Percentiles rank a stretch among this genome's conserved stretches.
Evolutionary conservation across 2,888 invertebrate species (phyloP).

Genomic region (Pseudococcus longispinus): DNA sequence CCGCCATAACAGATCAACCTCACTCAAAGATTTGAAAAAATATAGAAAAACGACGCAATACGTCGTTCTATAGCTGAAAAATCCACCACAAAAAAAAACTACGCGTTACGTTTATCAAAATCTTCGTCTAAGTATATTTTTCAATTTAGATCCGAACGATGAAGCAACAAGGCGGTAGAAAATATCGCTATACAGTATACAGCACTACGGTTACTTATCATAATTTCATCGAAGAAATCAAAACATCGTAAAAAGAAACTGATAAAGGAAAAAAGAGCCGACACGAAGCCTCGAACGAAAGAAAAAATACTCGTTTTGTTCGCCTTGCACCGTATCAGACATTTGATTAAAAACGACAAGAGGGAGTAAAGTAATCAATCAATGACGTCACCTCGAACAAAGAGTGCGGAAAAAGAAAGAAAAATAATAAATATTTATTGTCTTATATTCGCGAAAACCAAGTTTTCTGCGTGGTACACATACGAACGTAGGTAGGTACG

Average conservation of each 20-base stretch:
- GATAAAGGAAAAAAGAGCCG: not conserved
- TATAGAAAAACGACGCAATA: not conserved
- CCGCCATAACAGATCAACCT: too few relatives aligned
- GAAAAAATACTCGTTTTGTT: not conserved
- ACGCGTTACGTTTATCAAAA: not conserved
- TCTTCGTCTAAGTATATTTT: not conserved
- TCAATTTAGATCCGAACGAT: not conserved
- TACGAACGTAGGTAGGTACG: not conserved
- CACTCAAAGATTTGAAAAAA: too few relatives aligned
- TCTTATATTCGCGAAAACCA: not conserved
- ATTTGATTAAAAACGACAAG: not conserved
- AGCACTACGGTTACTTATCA: not conserved
- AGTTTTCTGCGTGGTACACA: not conserved
- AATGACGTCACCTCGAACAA: not conserved
- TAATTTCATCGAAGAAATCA: not conserved
- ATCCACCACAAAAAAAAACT: not conserved
- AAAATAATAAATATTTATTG: not conserved
- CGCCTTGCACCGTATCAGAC: not conserved
- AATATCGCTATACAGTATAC: not conserved
- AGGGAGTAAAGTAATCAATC: not conserved
- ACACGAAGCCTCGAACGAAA: not conserved
- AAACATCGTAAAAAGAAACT: not conserved
- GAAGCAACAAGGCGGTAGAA: not conserved
- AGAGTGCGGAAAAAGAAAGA: not conserved
- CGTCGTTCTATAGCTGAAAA: not conserved